Conservation (phyloP, 2,113 vertebrate genomes). For the Ciconia maguari region DNA sequence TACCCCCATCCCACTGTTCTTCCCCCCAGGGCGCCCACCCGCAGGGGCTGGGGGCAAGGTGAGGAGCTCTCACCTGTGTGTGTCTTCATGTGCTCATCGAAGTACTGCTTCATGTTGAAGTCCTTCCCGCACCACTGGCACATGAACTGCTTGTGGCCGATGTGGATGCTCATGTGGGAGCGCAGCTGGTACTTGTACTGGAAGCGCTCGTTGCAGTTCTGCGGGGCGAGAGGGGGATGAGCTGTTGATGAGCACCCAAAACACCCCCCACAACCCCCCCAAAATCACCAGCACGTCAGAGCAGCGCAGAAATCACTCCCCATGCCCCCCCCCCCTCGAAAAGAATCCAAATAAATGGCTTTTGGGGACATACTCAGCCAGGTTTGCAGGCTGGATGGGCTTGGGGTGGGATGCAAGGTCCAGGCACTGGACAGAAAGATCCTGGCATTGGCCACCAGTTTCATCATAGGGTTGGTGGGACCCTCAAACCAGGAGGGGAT, state of each 20-base stretch:
- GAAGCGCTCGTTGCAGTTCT: constrained; percentile 95
- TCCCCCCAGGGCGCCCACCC: fast-evolving
- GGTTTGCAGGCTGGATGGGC: background rate
- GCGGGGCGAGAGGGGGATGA: fast-evolving
- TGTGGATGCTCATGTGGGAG: constrained; percentile 85
- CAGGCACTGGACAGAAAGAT: background rate
- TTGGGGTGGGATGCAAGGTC: background rate
- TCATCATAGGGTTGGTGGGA: background rate
- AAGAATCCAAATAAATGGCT: background rate
- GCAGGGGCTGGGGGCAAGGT: no score
- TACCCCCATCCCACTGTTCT: fast-evolving
- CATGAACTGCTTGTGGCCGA: constrained; percentile 86
- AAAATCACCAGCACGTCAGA: background rate
- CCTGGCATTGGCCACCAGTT: background rate
- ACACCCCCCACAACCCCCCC: fast-evolving
- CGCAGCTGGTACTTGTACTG: constrained; percentile 86
- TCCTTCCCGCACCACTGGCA: constrained; percentile 86
- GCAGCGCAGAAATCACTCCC: fast-evolving
- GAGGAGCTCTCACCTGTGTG: constrained; percentile 70
- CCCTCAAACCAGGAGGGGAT: background rate
- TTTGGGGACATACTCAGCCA: fast-evolving
- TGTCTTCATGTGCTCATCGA: constrained; percentile 83
- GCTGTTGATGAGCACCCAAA: background rate
- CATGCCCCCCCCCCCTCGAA: fast-evolving
- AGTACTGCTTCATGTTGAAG: constrained; percentile 87